Conservation (phyloP, 2,888 invertebrate species). For the Xiphydria camelus region DNA sequence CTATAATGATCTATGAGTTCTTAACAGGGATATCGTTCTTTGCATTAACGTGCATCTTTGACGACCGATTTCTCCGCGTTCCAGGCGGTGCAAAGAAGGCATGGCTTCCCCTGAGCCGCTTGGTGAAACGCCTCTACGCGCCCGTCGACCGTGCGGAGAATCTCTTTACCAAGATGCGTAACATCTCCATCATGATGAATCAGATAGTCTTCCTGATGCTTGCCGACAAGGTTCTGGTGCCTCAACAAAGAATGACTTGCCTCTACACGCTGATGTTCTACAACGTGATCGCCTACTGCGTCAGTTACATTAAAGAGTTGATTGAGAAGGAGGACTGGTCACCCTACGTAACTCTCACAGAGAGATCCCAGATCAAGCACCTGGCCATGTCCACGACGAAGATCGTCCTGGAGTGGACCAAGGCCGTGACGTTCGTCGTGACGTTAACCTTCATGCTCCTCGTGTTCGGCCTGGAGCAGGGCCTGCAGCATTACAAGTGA, state of each 20-base stretch:
- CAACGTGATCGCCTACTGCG: slow-evolving; percentile 78
- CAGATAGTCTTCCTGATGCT: slow-evolving; percentile 76
- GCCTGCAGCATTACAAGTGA: slow-evolving; percentile 70
- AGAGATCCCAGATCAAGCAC: slow-evolving; percentile 74
- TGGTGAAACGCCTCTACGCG: slow-evolving; percentile 59
- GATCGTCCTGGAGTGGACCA: slow-evolving; percentile 80
- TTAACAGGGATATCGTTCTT: too few species aligned
- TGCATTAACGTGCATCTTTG: too few species aligned
- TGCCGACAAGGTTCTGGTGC: slow-evolving; percentile 69
- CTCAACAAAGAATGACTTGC: slow-evolving; percentile 64
- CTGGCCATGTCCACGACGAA: slow-evolving; percentile 81
- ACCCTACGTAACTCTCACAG: slow-evolving; percentile 73
- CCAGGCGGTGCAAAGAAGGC: slow-evolving; percentile 29
- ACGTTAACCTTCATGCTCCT: slow-evolving; percentile 77
- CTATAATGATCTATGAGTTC: too few species aligned
- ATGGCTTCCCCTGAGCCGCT: slow-evolving; percentile 32
- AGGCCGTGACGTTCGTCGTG: slow-evolving; percentile 77
- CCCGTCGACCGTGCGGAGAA: slow-evolving; percentile 69
- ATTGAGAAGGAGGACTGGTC: slow-evolving; percentile 78
- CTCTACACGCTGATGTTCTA: slow-evolving; percentile 81
- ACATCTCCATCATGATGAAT: slow-evolving; percentile 71
- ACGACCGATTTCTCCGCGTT: too few species aligned
- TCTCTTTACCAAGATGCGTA: slow-evolving; percentile 70
- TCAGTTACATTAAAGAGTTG: slow-evolving; percentile 74
- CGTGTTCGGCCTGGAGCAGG: slow-evolving; percentile 75